Evolutionary conservation across 2,113 vertebrate genomes (phyloP).

Genomic region (Pseudopodoces humilis): DNA sequence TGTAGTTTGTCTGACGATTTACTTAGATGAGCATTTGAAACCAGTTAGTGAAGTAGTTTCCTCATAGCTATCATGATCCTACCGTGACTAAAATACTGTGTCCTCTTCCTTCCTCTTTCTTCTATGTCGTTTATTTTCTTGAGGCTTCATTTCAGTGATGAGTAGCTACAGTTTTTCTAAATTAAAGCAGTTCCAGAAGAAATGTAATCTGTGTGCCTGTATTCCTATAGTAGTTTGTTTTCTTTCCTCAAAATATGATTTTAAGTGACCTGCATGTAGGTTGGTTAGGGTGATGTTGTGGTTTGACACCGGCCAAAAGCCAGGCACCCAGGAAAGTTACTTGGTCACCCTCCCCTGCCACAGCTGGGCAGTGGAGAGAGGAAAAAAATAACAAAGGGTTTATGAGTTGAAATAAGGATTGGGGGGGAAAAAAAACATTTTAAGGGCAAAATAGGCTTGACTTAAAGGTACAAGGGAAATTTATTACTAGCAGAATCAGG

Average conservation of each 20-base stretch:
- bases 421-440: background rate
- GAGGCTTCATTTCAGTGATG: background rate
- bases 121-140: background rate
- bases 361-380: background rate
- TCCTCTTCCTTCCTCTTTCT: background rate
- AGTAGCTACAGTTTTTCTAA: background rate
- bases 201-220: background rate
- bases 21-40: background rate
- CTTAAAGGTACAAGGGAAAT: background rate
- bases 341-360: background rate
- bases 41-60: background rate
- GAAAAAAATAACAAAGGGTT: background rate
- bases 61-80: background rate
- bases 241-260: background rate
- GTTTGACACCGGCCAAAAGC: background rate
- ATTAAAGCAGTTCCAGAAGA: background rate
- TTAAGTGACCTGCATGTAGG: background rate
- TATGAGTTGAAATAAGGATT: background rate
- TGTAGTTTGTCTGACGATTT: background rate
- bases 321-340: background rate
- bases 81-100: background rate
- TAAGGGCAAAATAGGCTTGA: background rate
- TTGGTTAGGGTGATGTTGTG: background rate
- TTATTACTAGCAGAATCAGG: too few relatives aligned
- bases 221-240: background rate